Conservation (phyloP, 2,113 vertebrate species). For the Nettapus auritus region DNA sequence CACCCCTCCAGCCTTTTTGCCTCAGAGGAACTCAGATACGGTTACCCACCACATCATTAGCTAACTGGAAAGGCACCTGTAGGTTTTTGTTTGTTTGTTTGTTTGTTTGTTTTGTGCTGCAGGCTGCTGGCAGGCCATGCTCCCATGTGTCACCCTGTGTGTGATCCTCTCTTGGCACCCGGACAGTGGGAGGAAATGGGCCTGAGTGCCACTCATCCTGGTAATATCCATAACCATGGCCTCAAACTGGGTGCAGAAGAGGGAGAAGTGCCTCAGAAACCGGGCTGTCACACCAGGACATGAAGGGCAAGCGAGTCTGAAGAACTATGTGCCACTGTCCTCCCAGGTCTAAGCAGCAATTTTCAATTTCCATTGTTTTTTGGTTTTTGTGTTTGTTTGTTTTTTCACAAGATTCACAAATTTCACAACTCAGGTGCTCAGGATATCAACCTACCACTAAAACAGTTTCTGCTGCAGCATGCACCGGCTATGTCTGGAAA, state of each 20-base stretch:
- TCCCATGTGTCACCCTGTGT: fast-evolving
- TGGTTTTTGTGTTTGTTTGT: not conserved
- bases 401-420: too few relatives aligned
- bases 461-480: not conserved
- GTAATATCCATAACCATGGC: not conserved
- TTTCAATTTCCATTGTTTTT: not conserved
- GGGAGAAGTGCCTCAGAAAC: not conserved
- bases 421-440: not conserved
- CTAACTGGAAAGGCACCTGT: not conserved
- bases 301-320: not conserved
- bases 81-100: too few relatives aligned
- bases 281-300: not conserved
- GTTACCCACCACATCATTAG: not conserved
- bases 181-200: not conserved
- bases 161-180: not conserved
- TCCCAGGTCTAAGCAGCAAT: not conserved
- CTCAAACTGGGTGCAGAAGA: not conserved
- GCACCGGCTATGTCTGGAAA: not conserved
- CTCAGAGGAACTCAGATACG: not conserved
- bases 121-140: not conserved
- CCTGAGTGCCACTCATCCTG: not conserved
- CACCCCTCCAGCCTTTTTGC: not conserved
- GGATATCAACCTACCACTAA: not conserved
- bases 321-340: not conserved
- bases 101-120: too few relatives aligned